Evolutionary conservation across 2,797 vertebrate species (phyloP), one percentile per base, ranked within the genome.

Genomic region (Macrochelys suwanniensis): DNA sequence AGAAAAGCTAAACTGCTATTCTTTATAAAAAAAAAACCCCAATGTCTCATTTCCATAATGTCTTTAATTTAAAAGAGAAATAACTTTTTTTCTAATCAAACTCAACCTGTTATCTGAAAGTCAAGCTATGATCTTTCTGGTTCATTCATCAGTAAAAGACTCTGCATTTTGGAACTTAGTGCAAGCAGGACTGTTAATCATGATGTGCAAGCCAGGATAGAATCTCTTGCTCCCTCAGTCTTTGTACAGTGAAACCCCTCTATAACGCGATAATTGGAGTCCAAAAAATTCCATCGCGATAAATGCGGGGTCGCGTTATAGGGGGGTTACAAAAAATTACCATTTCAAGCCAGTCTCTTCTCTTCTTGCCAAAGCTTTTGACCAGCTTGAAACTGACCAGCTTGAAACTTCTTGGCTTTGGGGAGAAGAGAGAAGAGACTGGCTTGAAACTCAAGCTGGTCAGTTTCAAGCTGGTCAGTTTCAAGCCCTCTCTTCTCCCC

Each of bases 211-310:
- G 47, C 7, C 26, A 49, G 47, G 47, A 26, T 47, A 47, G 42
- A 49, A 31, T 77, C 74, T 17, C 74, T 6, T 23, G 37, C 11
- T 92, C 9, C 11, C 0, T 0, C 1, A 4, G 59, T 1, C 21
- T 79, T 47, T 92, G 2, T 42, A 42, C 37, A 42, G 37, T 42
- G 37, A 42, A 42, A 42, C 37, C 37, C 37, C 37, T 42, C 37
- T 42, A 42, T 42, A 42, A 42, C 37, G 37, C 37, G 37, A 42
- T 42, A 42, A 42, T 42, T 42, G 37, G 37, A 42, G 37, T 42
- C 37, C 3, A 42, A 42, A 42, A 42, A 42, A 42, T 42, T 42
- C 37, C 37, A 42, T 42, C 37, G 37, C 4, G 37, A 42, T 42
- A 42, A 42, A 42, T 42, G 37, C 37, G 37, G 37, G 37, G 37